Evolutionary conservation across 2,888 invertebrate genomes (phyloP), one percentile per base, ranked within the genome.

Genomic region (Acronicta alni): DNA sequence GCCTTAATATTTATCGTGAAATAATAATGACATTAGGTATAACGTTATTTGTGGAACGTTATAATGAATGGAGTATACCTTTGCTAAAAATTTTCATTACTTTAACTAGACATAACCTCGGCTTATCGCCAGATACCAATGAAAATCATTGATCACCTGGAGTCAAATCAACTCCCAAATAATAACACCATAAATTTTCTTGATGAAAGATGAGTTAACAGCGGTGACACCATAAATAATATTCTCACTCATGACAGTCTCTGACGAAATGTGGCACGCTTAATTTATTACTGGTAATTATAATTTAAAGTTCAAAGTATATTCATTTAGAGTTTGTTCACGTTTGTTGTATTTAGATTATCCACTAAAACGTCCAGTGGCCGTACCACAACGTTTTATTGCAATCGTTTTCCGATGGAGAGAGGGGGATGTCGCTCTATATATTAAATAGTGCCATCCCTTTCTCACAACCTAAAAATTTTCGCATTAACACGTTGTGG

Each of bases 251-350:
- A 32, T 43, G 44, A 66, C 49, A 57, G 17, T 12, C n/a, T 2
- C 49, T 49, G 77, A 75, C 60, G 67, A 59, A 52, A 64, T 66
- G 59, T 57, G 77, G 71, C 78, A 43, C 26, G 23, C 12, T 32
- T 65, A 67, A 77, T 80, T 79, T 80, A 80, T 72, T 44, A 55
- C 23, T 9, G 65, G 72, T 80, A 77, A 77, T 80, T 73, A 78
- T 61, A 57, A 72, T 61, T 58, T 61, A 46, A 62, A 66, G 55
- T 44, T 55, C 46, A 68, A 70, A 68, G 57, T 8, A 17, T 37
- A 12, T 41, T 37, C 6, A 41, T 56, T 52, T 30, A 60, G 42
- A 42, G 42, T 52, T 18, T 45, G 45, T 14, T 35, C n/a, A 35
- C n/a, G 35, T 5, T 54, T 42, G 32, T n/a, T 51, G 39, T 68